phyloP scores from a whole-genome alignment of 2,113 vertebrate genomes.

The Chlorocebus sabaeus region DNA sequence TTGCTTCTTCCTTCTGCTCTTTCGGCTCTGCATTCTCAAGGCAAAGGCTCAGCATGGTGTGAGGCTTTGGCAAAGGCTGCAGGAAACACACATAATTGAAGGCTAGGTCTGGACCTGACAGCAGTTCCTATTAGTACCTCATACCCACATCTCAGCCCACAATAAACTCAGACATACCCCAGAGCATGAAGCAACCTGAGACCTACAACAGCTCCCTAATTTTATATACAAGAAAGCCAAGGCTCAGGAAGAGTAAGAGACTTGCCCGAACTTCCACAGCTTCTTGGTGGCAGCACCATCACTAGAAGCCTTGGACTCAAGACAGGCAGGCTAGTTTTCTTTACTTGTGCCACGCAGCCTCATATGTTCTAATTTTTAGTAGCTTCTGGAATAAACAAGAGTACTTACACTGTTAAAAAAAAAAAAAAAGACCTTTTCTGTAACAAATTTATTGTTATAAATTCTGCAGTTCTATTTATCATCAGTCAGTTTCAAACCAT shows the following conservation, averaged over 20 bases:
- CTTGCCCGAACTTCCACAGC: not conserved
- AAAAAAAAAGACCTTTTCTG: not conserved
- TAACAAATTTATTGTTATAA: not conserved
- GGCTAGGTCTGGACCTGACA: too few species aligned
- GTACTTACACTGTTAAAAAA: not conserved
- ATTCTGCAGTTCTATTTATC: not conserved
- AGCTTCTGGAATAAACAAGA: not conserved
- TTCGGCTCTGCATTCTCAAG: constrained; percentile 88
- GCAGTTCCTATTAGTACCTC: too few species aligned
- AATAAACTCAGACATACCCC: not conserved
- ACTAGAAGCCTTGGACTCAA: too few species aligned
- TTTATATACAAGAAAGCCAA: not conserved
- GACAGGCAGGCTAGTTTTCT: too few species aligned
- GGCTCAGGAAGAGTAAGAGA: not conserved
- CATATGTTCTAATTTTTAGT: not conserved
- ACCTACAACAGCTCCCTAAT: not conserved
- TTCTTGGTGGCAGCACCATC: too few species aligned
- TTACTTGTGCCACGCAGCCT: not conserved
- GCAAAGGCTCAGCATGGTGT: constrained; percentile 87
- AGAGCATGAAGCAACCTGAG: not conserved
- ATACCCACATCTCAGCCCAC: not conserved
- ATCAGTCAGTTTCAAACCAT: not conserved
- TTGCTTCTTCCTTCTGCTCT: constrained; percentile 82
- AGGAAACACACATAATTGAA: not conserved
- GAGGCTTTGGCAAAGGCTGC: too few species aligned